A percentile compares a stretch with the other conserved stretches of the same genome.
Conservation (phyloP, 2,113 vertebrate species). For the Grammomys surdaster region DNA sequence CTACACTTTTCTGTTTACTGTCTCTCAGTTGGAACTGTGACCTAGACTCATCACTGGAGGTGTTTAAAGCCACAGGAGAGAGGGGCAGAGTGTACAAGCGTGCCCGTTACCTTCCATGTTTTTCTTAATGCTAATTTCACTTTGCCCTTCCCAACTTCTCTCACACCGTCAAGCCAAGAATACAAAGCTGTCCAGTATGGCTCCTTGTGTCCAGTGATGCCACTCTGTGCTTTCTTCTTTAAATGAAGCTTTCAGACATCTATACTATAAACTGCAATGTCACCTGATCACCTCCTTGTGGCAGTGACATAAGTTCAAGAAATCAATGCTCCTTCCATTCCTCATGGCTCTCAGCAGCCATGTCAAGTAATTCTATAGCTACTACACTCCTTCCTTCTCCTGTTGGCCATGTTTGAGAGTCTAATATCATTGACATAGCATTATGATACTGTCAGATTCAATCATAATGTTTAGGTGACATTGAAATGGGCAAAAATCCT, state of each 20-base stretch:
- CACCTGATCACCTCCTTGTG: neutral
- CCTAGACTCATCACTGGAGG: neutral
- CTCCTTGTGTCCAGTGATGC: neutral
- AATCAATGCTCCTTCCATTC: neutral
- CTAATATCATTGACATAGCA: neutral
- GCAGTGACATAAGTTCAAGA: neutral
- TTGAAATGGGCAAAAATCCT: neutral
- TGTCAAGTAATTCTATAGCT: neutral
- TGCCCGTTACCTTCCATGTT: neutral
- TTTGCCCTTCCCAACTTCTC: neutral
- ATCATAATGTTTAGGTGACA: neutral
- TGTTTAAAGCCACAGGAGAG: neutral
- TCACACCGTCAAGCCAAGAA: neutral
- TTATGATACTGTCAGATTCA: neutral
- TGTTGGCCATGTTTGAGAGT: neutral
- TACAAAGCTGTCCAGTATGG: conserved; percentile 7
- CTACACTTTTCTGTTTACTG: neutral
- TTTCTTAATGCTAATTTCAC: neutral
- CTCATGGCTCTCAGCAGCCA: neutral
- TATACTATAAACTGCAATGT: neutral
- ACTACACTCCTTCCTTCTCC: neutral
- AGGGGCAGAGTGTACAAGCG: neutral
- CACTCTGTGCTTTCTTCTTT: conserved; percentile 26
- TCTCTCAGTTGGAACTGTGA: neutral
- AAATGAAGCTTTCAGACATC: neutral